Evolutionary conservation across 2,113 vertebrate species (phyloP), one percentile per base, ranked within the genome.

Genomic region (Phrynocephalus versicolor): DNA sequence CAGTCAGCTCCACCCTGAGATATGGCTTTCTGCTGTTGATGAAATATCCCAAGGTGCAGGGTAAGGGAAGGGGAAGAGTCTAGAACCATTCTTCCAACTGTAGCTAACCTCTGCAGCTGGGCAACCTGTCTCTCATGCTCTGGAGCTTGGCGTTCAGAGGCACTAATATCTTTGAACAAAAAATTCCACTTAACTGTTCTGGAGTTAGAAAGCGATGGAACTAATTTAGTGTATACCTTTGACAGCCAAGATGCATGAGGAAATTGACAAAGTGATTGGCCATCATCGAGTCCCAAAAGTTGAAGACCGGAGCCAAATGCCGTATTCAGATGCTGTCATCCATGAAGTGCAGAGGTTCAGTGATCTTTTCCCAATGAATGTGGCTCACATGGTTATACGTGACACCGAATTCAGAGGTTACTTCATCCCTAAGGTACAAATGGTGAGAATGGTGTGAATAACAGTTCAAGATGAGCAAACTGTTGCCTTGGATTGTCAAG

Each of bases 251-350:
- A 77, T 95, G 75, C 94, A 95, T 6, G 82, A 58, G 18, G 96
- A 96, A 84, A 92, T 94, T 1, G 91, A 93, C 55, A 79, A 78
- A 9, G 90, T 95, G 80, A 90, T 95, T 1, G 94, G 92, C 21
- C 51, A 35, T 16, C 37, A 67, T 1, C 65, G 88, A 0, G 70
- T 33, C 10, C 94, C 94, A 2, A 72, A 58, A 2, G 18, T 82
- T 2, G 90, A 94, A 4, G 94, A 96, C 69, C 71, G 84, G 18
- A 80, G 41, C 41, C 90, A 88, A 23, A 93, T 95, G 94, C 92
- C 94, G 3, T 94, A 95, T 33, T 91, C 92, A 1, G 86, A 95
- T 4, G 94, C 95, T 0, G 91, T 95, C n/a, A 93, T 95, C 79
- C 94, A 95, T 0, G 94, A 96, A 85, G 60, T 95, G 16, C 94